A percentile compares a stretch with the other conserved stretches of the same genome.
Conservation (phyloP, 2,113 vertebrate genomes). For the Gambusia holbrooki region DNA sequence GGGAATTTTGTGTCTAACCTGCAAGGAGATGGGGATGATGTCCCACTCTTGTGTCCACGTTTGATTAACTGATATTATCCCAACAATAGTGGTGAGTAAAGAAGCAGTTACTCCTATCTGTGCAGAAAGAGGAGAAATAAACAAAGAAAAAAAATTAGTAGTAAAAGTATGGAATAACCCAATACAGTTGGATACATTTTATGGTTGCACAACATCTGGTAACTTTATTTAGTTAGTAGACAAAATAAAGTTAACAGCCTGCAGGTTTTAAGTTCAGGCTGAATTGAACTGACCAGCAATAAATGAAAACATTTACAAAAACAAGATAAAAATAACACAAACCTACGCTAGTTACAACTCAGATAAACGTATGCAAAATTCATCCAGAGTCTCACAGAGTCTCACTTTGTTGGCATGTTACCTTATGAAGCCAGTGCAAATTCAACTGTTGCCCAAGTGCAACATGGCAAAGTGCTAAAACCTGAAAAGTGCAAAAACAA, state of each 20-base stretch:
- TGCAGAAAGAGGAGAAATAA: not conserved
- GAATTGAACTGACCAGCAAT: slow-evolving; percentile 32
- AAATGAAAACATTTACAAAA: slow-evolving; percentile 4
- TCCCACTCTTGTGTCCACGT: slow-evolving; percentile 95
- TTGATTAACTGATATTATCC: slow-evolving; percentile 91
- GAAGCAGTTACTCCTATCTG: slow-evolving; percentile 88
- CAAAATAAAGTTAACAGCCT: not conserved
- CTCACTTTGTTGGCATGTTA: slow-evolving; percentile 58
- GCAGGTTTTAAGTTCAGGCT: slow-evolving; percentile 33
- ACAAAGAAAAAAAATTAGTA: not conserved
- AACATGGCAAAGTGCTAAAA: slow-evolving; percentile 94
- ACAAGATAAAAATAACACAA: slow-evolving; percentile 3
- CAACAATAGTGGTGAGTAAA: slow-evolving; percentile 86
- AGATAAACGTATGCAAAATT: slow-evolving; percentile 10
- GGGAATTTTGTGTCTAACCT: slow-evolving; percentile 78
- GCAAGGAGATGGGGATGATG: slow-evolving; percentile 90
- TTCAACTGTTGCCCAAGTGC: slow-evolving; percentile 96
- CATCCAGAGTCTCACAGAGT: not conserved
- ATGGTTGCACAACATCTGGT: slow-evolving; percentile 7
- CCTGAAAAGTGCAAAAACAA: slow-evolving; percentile 70
- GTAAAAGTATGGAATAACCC: not conserved
- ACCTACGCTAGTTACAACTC: not conserved
- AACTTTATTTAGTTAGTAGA: not conserved
- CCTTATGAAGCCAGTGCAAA: slow-evolving; percentile 99
- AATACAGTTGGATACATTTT: slow-evolving; percentile 21